Base-by-base conservation (phyloP, 2,113 vertebrate species). In the Paracanthobrama guichenoti region DNA sequence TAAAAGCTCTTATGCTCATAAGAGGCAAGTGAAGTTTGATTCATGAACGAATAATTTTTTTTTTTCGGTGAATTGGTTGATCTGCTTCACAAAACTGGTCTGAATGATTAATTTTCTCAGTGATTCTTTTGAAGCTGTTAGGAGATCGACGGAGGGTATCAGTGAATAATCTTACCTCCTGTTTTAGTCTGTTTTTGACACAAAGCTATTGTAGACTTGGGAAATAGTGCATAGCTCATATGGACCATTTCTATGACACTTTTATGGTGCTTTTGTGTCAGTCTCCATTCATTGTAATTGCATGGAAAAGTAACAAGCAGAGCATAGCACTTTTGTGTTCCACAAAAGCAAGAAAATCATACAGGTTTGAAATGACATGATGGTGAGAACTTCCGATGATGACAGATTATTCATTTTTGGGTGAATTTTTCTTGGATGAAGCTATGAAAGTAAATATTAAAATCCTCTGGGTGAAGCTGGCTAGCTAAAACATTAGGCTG, bases 261-360 rank as follows among this genome's bases (percentile, higher is more conserved):
- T 69, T 69, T 71, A 71, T 71, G 20, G 67, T 13, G 35, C 35
- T 71, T 13, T 71, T 71, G 20, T 71, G 67, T 42, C 66, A 20
- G 7, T 12, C 35, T 69, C 9, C 18, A 22, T 39, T 69, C 9
- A n/a, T 12, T 42, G 9, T n/a, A 71, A 42, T 39, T 42, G 35
- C 4, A 13, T 71, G 10, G 67, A 71, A 42, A 44, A 13, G 18
- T 71, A 22, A 42, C 9, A 35, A 42, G 35, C 48, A 50, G 13
- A 50, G 48, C 18, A 22, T 4, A 22, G 31, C 12, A 42, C 67
- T 71, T 42, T 42, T 42, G 20, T 44, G 20, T 71, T 71, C 16
- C 67, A 71, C 16, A 35, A 18, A 71, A n/a, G 35, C 31, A 44
- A n/a, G 4, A 6, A 42, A 39, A 20, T n/a, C 67, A 44, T 13